phyloP scores from a whole-genome alignment of 2,797 vertebrate species.

The Selene dorsalis region DNA sequence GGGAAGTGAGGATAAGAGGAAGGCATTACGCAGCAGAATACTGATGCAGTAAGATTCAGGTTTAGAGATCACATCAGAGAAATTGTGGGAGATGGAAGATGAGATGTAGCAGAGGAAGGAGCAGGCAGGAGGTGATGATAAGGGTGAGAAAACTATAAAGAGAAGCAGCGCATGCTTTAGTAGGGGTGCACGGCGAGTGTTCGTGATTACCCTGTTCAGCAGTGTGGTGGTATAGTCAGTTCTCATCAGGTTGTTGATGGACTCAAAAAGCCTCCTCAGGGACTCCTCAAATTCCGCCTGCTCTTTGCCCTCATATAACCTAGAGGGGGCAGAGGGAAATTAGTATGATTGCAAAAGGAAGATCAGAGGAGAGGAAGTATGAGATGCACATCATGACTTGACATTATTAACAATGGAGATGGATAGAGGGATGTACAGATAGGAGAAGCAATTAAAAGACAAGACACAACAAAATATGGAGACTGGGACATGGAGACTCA shows the following conservation, averaged over 20 bases:
- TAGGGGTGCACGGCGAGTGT: not conserved
- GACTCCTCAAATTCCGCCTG: conserved; percentile 96
- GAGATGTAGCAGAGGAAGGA: not conserved
- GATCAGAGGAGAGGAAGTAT: not conserved
- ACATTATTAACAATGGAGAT: not conserved
- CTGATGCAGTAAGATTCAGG: conserved; percentile 28
- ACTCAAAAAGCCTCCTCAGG: conserved; percentile 94
- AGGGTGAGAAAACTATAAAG: not conserved
- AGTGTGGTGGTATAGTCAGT: conserved; percentile 90
- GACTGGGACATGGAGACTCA: not conserved
- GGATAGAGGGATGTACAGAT: not conserved
- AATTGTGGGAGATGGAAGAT: conserved; percentile 7
- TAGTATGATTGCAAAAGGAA: conserved; percentile 12
- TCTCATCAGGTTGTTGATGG: conserved; percentile 97
- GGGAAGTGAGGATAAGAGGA: conserved; percentile 15
- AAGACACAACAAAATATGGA: conserved; percentile 16
- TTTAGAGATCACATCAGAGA: conserved; percentile 14
- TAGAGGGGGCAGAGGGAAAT: conserved; percentile 59
- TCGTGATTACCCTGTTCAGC: conserved; percentile 88
- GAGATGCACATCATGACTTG: not conserved
- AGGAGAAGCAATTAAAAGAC: conserved; percentile 9
- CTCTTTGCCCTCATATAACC: conserved; percentile 97
- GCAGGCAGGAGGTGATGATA: not conserved
- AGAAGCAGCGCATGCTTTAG: conserved; percentile 1
- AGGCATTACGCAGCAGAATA: conserved; percentile 32